phyloP scores from a whole-genome alignment of 2,113 vertebrate genomes.

The Morone saxatilis region DNA sequence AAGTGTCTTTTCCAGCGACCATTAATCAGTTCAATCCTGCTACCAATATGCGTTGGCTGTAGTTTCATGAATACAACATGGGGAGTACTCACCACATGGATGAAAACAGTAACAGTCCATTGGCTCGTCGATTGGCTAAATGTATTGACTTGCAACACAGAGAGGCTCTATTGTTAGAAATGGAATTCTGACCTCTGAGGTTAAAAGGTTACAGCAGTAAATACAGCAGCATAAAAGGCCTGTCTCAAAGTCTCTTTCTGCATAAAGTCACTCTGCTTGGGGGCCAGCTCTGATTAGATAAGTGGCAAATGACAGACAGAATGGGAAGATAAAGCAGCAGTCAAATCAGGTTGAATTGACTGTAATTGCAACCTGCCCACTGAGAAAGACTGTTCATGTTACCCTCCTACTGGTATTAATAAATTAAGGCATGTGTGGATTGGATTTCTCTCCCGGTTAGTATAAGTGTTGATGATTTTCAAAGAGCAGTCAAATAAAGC shows the following conservation, averaged over 20 bases:
- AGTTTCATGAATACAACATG: conserved; percentile 17
- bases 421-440: background rate
- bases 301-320: conserved; percentile 11
- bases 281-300: conserved; percentile 31
- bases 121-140: background rate
- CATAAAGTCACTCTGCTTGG: background rate
- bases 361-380: background rate
- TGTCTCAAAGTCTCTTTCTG: background rate
- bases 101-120: background rate
- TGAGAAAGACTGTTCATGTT: background rate
- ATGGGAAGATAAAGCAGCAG: background rate
- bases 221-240: conserved; percentile 24
- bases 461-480: too few species aligned
- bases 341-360: conserved; percentile 5
- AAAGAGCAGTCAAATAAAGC: background rate
- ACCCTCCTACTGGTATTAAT: background rate
- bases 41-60: background rate
- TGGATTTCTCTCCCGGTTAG: background rate
- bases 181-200: conserved; percentile 16
- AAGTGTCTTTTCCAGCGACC: conserved; percentile 3
- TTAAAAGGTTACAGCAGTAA: conserved; percentile 46
- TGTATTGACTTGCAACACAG: background rate
- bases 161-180: conserved; percentile 1
- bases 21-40: conserved; percentile 3
- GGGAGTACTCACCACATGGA: background rate